Percentiles rank a stretch among this genome's conserved stretches.
phyloP scores from a whole-genome alignment of 2,797 vertebrate species.

The Poeciliopsis presidionis region DNA sequence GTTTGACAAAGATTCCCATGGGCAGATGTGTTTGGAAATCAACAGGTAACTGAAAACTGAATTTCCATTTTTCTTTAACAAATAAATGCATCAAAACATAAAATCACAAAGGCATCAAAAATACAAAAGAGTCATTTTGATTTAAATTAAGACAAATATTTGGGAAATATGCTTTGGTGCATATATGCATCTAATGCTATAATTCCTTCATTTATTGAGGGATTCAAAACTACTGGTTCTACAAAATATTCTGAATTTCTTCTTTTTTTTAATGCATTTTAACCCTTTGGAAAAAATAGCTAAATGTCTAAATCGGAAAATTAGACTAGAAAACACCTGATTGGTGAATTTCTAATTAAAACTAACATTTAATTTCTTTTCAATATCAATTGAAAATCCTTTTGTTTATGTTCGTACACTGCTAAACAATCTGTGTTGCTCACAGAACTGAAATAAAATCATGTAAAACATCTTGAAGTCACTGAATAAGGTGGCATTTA shows the following conservation, averaged over 20 bases:
- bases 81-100: not conserved
- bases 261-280: not conserved
- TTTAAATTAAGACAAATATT: not conserved
- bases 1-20: not conserved
- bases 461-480: not conserved
- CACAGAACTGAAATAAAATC: not conserved
- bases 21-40: not conserved
- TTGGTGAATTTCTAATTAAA: not conserved
- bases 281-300: not conserved
- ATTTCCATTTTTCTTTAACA: not conserved
- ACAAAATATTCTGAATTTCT: not conserved
- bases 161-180: not conserved
- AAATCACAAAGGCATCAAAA: not conserved
- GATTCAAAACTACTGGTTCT: not conserved
- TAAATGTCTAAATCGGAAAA: not conserved
- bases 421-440: not conserved
- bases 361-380: not conserved
- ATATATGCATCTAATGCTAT: not conserved
- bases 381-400: not conserved
- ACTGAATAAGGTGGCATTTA: slow-evolving; percentile 2
- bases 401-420: not conserved
- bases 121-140: too few relatives aligned
- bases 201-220: not conserved
- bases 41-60: not conserved
- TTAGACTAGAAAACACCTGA: not conserved